Conservation (phyloP, 2,797 vertebrate genomes). For the Darevskia mixta region DNA sequence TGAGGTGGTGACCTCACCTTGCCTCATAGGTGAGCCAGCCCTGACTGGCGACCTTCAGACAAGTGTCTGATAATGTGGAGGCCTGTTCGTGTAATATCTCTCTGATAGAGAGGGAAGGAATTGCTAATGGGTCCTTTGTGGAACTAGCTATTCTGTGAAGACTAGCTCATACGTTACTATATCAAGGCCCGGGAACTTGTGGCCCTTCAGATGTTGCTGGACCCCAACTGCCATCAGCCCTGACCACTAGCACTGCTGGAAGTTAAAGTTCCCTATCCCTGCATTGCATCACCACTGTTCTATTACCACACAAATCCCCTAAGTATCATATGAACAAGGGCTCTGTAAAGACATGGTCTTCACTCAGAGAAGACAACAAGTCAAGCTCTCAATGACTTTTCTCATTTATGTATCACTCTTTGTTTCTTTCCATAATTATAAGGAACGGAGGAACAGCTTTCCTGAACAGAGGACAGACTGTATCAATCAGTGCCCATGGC, state of each 20-base stretch:
- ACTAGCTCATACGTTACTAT: not conserved
- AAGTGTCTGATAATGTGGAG: not conserved
- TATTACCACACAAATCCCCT: too few relatives aligned
- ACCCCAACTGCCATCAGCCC: not conserved
- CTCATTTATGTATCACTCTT: slow-evolving; percentile 17
- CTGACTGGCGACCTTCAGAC: not conserved
- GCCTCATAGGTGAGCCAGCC: too few relatives aligned
- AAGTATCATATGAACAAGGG: too few relatives aligned
- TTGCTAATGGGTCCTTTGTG: not conserved
- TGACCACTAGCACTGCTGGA: not conserved
- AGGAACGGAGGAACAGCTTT: not conserved
- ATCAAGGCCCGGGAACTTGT: not conserved
- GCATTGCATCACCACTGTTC: too few relatives aligned
- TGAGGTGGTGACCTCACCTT: too few relatives aligned
- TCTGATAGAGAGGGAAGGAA: not conserved
- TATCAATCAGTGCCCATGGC: slow-evolving; percentile 13
- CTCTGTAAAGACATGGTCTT: not conserved
- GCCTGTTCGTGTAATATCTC: not conserved
- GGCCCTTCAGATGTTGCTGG: not conserved
- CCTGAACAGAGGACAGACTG: not conserved
- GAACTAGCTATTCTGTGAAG: not conserved
- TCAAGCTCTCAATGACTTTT: not conserved
- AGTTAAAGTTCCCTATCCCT: not conserved
- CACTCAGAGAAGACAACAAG: not conserved
- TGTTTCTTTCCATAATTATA: slow-evolving; percentile 14